Conservation (phyloP, 2,888 invertebrate genomes). For the Elysia crispata region DNA sequence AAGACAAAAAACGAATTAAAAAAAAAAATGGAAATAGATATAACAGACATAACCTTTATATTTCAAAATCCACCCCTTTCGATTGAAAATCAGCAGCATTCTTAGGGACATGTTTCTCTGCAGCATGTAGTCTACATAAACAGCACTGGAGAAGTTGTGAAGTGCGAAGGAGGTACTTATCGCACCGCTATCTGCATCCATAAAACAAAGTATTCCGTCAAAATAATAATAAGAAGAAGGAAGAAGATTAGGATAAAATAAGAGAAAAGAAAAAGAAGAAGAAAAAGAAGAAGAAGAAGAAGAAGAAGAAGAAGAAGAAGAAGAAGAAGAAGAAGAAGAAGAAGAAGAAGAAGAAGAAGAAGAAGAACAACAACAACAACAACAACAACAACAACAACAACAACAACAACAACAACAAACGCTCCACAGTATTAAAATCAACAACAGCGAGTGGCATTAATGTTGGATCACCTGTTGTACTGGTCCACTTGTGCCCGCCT, state of each 20-base stretch:
- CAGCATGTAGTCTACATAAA: too few relatives aligned
- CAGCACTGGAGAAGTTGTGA: too few relatives aligned
- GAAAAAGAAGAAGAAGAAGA: not conserved
- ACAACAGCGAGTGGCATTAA: too few relatives aligned
- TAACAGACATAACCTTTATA: not conserved
- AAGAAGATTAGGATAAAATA: not conserved
- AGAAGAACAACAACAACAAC: not conserved
- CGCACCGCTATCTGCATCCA: too few relatives aligned
- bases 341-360: not conserved
- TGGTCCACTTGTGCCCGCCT: conserved; percentile 69
- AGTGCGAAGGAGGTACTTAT: too few relatives aligned
- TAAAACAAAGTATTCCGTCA: too few relatives aligned
- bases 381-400: too few relatives aligned
- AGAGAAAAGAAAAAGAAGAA: conserved; percentile 13
- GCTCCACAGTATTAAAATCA: too few relatives aligned
- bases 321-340: not conserved
- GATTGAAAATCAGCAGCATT: too few relatives aligned
- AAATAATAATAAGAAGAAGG: not conserved
- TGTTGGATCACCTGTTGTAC: conserved; percentile 73
- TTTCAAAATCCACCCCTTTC: not conserved
- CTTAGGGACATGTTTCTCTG: too few relatives aligned
- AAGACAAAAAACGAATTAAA: not conserved
- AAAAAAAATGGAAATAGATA: not conserved
- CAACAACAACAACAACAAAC: too few relatives aligned
- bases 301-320: conserved; percentile 3